Evolutionary conservation across 2,888 invertebrate species (phyloP), one percentile per base, ranked within the genome.

Genomic region (Tineola bisselliella): DNA sequence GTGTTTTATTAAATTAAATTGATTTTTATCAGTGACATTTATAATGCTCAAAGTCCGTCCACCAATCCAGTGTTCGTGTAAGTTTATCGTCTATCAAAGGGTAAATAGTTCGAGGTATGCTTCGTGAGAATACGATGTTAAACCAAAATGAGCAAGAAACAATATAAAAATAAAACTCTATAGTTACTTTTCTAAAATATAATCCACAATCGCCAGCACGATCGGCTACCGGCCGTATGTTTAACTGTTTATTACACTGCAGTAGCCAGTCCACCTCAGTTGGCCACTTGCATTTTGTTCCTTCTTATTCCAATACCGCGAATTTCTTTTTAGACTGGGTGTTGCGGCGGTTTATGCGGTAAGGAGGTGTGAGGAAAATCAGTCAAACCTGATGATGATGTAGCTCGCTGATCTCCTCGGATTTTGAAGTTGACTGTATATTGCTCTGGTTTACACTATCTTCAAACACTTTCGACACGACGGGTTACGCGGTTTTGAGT

Each of bases 201-300:
- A 74, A 81, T 77, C 73, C 71, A 72, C 76, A 74, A 79, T 77
- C 77, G 67, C 63, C 66, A 67, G 64, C 66, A 66, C 72, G 77
- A 81, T 81, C 81, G 72, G 71, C 71, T 68, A 66, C 61, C 64
- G 68, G 67, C 72, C 77, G 78, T 84, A 81, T 74, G 71, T 81
- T 77, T 76, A 76, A 77, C 74, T 78, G 76, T 81, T 83, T 83
- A 83, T 80, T 68, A 67, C 71, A 70, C 79, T 75, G 79, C 81
- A 79, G 71, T 70, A 59, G 61, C 61, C 54, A 59, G 59, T 38
- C 52, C 60, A 58, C 44, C 59, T 33, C 62, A 33, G 60, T 30
- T 59, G 44, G 56, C 62, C 61, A 61, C 61, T 60, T 60, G 58
- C 33, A 44, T 44, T 57, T 60, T 48, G 60, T 59, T 59, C 59